Base-by-base conservation (phyloP, 2,797 vertebrate species). In the Mionectes olivaceus region DNA sequence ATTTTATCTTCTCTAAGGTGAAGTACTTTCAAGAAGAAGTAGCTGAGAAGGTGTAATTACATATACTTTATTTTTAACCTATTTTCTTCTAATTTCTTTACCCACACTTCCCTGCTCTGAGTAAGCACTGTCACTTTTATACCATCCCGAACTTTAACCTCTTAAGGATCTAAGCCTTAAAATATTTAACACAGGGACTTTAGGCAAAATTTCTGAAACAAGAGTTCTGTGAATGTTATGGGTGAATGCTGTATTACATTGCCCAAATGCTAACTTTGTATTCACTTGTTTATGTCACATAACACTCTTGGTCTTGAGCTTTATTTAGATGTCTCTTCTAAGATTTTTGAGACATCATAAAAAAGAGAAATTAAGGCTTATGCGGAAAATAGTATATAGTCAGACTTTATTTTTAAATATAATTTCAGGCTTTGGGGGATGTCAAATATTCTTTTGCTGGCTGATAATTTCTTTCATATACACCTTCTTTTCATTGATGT, bases 1-100 rank as follows among this genome's bases (percentile, higher is more conserved):
- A 53, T 94, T 96, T 83, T 94, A 23, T 93, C 47, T 80, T 89
- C 67, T 86, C 12, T 82, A n/a, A 88, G 52, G 78, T 73, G 18
- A 44, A 80, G 8, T 50, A 28, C n/a, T 89, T 94, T 83, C 35
- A 71, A 63, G 73, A 89, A 80, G 61, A 63, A 69, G 49, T 39
- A 89, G 28, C 49, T 89, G 74, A 63, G 67, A 80, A 94, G 41
- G 50, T 77, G 22, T 60, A 95, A 85, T 91, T 91, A 47, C 47
- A 67, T 19, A 47, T 46, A 53, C 19, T 55, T 76, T 88, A 92
- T 92, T 94, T 83, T 95, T 94, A 91, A 82, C 57, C 44, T 16
- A 75, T 83, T 87, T 94, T 83, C 19, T 77, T 44, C 32, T 89
- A 39, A 74, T 84, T 78, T 83, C 33, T 78, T 85, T 92, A 43